These are phyloP conservation scores for Aplysina aerophoba DNA, from an alignment of 37 sponge, comb jelly and placozoan species.

Conservation along the genomic window DNA sequence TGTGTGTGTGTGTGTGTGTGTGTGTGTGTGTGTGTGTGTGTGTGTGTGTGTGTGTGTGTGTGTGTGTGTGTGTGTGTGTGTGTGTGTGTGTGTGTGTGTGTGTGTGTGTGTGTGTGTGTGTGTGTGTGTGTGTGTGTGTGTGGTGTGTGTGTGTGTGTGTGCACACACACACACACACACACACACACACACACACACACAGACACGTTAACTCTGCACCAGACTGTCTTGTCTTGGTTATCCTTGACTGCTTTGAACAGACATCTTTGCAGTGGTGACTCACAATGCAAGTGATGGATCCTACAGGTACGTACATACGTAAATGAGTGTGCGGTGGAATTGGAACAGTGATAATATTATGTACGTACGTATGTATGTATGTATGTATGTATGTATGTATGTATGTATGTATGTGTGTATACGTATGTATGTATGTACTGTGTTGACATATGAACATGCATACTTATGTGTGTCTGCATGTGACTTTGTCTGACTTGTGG, in stretches of 20 bases:
- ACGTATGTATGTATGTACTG: neutral
- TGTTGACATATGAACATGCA: too few species aligned
- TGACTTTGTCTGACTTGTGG: too few species aligned
- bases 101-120: too few species aligned
- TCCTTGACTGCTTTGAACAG: slow-evolving; percentile 21
- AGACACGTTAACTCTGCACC: neutral
- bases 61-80: neutral
- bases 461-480: neutral
- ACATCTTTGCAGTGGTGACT: slow-evolving; percentile 54
- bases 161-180: slow-evolving; percentile 19
- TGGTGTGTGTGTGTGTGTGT: too few species aligned
- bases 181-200: slow-evolving; percentile 21
- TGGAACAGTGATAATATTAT: too few species aligned
- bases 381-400: slow-evolving; percentile 15
- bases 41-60: slow-evolving; percentile 25
- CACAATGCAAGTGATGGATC: slow-evolving; percentile 3
- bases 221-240: neutral
- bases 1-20: too few species aligned
- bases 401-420: slow-evolving; percentile 2
- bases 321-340: too few species aligned
- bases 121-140: too few species aligned
- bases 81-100: too few species aligned
- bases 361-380: neutral
- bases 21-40: neutral
- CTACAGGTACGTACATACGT: slow-evolving; percentile 44